phyloP scores from a whole-genome alignment of 30 jellyfish, hydroid and myxozoan species.

The Calvadosia cruxmelitensis region DNA sequence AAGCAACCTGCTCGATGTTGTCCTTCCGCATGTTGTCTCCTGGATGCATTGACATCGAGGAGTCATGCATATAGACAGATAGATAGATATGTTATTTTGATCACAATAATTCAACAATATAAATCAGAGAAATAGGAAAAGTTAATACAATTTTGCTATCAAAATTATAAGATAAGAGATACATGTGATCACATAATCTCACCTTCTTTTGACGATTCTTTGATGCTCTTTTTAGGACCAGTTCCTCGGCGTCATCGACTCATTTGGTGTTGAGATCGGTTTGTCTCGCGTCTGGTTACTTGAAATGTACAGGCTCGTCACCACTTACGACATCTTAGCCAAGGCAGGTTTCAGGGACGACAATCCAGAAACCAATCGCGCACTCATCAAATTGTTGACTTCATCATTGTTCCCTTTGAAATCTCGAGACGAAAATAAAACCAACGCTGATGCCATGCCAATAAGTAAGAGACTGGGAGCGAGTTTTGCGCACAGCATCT shows the following conservation, averaged over 20 bases:
- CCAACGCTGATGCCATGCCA: background rate
- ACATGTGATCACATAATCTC: background rate
- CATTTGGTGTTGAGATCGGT: constrained; percentile 58
- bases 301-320: constrained; percentile 83
- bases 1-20: too few relatives aligned
- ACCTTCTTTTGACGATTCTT: background rate
- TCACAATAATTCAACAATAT: too few relatives aligned
- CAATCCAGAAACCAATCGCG: constrained; percentile 73
- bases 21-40: too few relatives aligned
- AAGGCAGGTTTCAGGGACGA: constrained; percentile 87
- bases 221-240: constrained; percentile 38
- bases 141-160: too few relatives aligned
- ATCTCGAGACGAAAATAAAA: background rate
- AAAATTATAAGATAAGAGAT: too few relatives aligned
- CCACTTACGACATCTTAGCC: constrained; percentile 82
- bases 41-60: too few relatives aligned
- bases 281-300: constrained; percentile 77
- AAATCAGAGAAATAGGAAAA: too few relatives aligned
- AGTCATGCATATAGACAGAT: too few relatives aligned
- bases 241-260: constrained; percentile 44
- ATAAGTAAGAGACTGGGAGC: constrained; percentile 50
- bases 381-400: constrained; percentile 64
- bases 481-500: constrained; percentile 62
- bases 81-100: too few relatives aligned
- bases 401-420: background rate